phyloP scores from a whole-genome alignment of 2,797 vertebrate species.

The Antennarius maculatus region DNA sequence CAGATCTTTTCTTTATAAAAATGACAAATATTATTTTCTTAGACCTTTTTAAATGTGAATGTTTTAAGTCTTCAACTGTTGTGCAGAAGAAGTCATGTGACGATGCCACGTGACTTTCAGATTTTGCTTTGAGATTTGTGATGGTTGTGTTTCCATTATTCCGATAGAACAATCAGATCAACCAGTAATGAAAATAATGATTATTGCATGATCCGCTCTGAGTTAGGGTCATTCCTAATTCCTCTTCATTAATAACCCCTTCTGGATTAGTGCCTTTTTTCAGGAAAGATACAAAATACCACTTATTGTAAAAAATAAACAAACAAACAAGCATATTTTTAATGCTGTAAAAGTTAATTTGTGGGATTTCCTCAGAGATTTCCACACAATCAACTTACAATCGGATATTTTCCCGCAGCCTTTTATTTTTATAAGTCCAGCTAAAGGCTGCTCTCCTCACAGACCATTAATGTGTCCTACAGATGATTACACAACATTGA shows the following conservation, averaged over 20 bases:
- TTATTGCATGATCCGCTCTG: background rate
- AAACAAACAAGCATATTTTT: background rate
- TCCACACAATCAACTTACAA: constrained; percentile 25
- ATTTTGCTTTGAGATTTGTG: background rate
- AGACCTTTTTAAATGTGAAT: background rate
- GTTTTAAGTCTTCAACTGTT: background rate
- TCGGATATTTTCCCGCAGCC: constrained; percentile 40
- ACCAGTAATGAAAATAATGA: background rate
- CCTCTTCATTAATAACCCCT: background rate
- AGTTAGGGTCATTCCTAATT: constrained; percentile 3
- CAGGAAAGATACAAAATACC: background rate
- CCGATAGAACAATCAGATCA: background rate
- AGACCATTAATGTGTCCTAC: constrained; percentile 62
- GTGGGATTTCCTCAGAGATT: constrained; percentile 1
- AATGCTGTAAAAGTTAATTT: constrained; percentile 21
- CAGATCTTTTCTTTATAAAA: background rate
- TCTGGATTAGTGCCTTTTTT: background rate
- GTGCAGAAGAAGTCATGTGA: background rate
- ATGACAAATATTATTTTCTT: background rate
- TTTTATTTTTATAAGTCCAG: constrained; percentile 51
- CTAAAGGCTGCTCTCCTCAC: constrained; percentile 30
- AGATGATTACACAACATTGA: constrained; percentile 59
- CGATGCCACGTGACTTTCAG: background rate
- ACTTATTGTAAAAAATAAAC: constrained; percentile 1
- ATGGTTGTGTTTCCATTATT: background rate